phyloP scores from a whole-genome alignment of 2,113 vertebrate genomes.

The Toxotes chatareus region DNA sequence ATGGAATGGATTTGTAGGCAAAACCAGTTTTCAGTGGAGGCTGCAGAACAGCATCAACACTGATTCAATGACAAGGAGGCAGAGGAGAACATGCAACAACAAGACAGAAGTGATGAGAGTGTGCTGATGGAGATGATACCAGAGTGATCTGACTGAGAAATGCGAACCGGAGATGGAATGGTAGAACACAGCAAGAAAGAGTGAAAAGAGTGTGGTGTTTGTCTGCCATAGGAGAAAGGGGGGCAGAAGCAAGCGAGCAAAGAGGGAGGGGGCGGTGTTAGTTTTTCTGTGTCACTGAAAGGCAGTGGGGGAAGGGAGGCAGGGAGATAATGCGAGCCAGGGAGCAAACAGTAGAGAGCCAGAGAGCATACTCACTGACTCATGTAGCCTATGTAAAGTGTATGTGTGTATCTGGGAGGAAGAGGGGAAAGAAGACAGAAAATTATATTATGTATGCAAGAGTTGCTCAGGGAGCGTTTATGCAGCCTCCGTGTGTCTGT shows the following conservation, averaged over 20 bases:
- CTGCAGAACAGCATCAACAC: slow-evolving; percentile 66
- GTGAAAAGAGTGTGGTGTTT: slow-evolving; percentile 72
- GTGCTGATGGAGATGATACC: slow-evolving; percentile 29
- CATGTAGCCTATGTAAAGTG: slow-evolving; percentile 64
- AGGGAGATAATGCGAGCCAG: slow-evolving; percentile 71
- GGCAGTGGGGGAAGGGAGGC: slow-evolving; percentile 81
- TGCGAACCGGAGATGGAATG: slow-evolving; percentile 1
- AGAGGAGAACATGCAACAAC: slow-evolving; percentile 38
- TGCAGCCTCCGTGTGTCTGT: slow-evolving; percentile 21
- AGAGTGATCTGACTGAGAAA: slow-evolving; percentile 10
- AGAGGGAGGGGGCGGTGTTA: slow-evolving; percentile 72
- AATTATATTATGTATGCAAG: slow-evolving; percentile 73
- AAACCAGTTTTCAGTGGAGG: slow-evolving; percentile 67
- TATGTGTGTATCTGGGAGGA: slow-evolving; percentile 55
- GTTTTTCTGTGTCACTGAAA: slow-evolving; percentile 86
- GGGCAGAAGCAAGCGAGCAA: slow-evolving; percentile 55
- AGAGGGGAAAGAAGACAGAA: slow-evolving; percentile 48
- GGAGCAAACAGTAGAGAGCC: slow-evolving; percentile 71
- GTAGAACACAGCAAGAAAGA: slow-evolving; percentile 11
- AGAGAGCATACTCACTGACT: slow-evolving; percentile 75
- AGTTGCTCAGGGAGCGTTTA: slow-evolving; percentile 59
- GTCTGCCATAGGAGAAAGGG: slow-evolving; percentile 68
- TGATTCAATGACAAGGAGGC: slow-evolving; percentile 41
- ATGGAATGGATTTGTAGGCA: slow-evolving; percentile 74
- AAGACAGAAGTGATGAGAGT: slow-evolving; percentile 48